Base-by-base conservation (phyloP, 2,888 invertebrate species). In the Acleris holmiana region DNA sequence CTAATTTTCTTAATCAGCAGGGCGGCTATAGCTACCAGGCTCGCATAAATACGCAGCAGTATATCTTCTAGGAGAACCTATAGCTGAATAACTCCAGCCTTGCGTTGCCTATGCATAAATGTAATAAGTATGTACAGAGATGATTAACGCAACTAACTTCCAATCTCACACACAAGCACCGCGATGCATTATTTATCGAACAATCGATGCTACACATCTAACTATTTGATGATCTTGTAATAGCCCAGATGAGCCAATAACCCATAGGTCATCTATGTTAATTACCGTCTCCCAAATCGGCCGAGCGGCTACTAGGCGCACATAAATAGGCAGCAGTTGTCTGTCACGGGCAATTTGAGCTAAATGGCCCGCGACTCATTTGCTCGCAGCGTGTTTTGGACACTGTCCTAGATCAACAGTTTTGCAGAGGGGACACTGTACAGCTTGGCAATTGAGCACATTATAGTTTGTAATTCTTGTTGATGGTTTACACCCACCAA, bases 351-450 rank as follows among this genome's bases (percentile, higher is more conserved):
- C 83, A 80, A 86, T 86, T 88, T 78, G 84, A 74, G 73, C 73
- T 73, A 76, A 86, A 88, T 85, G 85, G 83, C 63, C 75, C 84
- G 77, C 81, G 84, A 72, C 79, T 84, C 85, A 85, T 87, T 85
- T 79, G 73, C 72, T 69, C 71, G 73, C 71, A 70, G 75, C 76
- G 69, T 75, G 76, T 75, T 77, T 74, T 71, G 75, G 75, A 76
- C 66, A 64, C 54, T 35, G 53, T 21, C 72, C 68, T 55, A 73
- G 58, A 67, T 18, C n/a, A 40, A 23, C 17, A 23, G 19, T 21
- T 46, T 5, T 13, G 41, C 19, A 58, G 53, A 58, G 41, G 50
- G 29, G 63, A 18, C 57, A 47, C 10, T 17, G 8, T 6, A 17
- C 8, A 10, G 10, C 17, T 15, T 21, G 49, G 23, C 23, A 23